Base-by-base conservation (phyloP, 2,797 vertebrate genomes). In the Vespertilio murinus region DNA sequence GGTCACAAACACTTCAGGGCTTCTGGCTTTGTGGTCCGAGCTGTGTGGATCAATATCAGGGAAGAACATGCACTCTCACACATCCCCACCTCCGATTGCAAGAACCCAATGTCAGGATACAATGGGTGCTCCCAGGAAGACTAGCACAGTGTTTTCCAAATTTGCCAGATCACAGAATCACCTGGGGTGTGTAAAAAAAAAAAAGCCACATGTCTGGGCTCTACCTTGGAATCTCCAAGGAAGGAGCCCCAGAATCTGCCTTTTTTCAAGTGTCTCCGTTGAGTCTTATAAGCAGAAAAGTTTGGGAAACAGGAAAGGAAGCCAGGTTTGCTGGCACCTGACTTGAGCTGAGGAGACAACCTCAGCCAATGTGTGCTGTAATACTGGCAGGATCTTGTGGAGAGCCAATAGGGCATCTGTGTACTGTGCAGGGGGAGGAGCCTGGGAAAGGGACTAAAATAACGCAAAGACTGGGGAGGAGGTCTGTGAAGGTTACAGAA, bases 371-470 rank as follows among this genome's bases (percentile, higher is more conserved):
- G 22, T 40, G 13, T 70, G 25, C 61, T 78, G 23, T 61, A 40
- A 74, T 71, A 30, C 4, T 14, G 35, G 18, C 47, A 42, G 64
- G 88, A 45, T 59, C 67, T 7, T 13, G 12, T 59, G 14, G 1
- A 82, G 35, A 89, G 56, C 23, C 35, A 5, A 1, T 0, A 45
- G 64, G 40, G 30, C 33, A 70, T 9, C 70, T 16, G 17, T 7
- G 13, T 38, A 10, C 2, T 2, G 1, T 38, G 14, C 9, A 6
- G 14, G 18, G 25, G 23, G 11, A 6, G 20, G 17, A 42, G n/a
- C 6, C 42, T 69, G 3, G 30, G 17, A 16, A 20, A 59, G 33
- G 30, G 3, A 42, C 40, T 59, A 33, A 79, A 56, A 30, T 7
- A 56, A 45, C 12, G 52, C 59, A 74, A 3, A 20, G 33, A 67